Evolutionary conservation across 1,140 invertebrate species (phyloP).

Genomic region (Watersipora subatra): DNA sequence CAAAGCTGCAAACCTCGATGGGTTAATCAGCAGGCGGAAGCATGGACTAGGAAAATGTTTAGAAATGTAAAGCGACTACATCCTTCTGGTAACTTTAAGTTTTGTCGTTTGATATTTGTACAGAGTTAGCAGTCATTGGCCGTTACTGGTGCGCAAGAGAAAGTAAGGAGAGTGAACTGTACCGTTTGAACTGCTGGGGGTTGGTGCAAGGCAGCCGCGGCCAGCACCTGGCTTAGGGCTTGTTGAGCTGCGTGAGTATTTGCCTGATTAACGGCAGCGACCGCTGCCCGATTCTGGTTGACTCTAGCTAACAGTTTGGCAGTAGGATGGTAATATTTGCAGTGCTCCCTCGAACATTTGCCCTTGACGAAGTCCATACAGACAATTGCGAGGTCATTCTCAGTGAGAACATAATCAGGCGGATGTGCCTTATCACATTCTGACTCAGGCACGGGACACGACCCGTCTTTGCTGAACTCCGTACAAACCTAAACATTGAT

Average conservation of each 20-base stretch:
- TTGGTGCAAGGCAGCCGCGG: background rate
- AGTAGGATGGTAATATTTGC: slow-evolving; percentile 58
- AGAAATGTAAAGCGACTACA: too few relatives aligned
- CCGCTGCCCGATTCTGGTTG: slow-evolving; percentile 53
- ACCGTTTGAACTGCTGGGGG: background rate
- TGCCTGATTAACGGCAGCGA: slow-evolving; percentile 45
- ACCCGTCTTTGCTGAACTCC: slow-evolving; percentile 45
- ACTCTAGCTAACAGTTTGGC: slow-evolving; percentile 96
- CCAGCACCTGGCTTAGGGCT: background rate
- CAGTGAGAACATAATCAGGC: slow-evolving; percentile 71
- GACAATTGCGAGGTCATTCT: slow-evolving; percentile 84
- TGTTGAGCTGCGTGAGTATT: background rate
- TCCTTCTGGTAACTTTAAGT: too few relatives aligned
- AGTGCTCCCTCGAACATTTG: slow-evolving; percentile 72
- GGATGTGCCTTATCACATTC: slow-evolving; percentile 97
- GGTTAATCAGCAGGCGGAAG: too few relatives aligned
- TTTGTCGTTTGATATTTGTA: too few relatives aligned
- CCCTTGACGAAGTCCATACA: slow-evolving; percentile 97
- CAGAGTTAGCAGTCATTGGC: too few relatives aligned
- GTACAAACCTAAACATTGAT: background rate
- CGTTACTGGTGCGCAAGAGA: too few relatives aligned
- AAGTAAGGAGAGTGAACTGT: background rate
- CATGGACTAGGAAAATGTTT: too few relatives aligned
- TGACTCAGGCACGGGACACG: slow-evolving; percentile 83
- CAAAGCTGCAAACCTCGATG: too few relatives aligned